Percentiles rank a stretch among this genome's conserved stretches.
Evolutionary conservation across 1,140 invertebrate species (phyloP).

Genomic region (Thereuonema tuberculata): DNA sequence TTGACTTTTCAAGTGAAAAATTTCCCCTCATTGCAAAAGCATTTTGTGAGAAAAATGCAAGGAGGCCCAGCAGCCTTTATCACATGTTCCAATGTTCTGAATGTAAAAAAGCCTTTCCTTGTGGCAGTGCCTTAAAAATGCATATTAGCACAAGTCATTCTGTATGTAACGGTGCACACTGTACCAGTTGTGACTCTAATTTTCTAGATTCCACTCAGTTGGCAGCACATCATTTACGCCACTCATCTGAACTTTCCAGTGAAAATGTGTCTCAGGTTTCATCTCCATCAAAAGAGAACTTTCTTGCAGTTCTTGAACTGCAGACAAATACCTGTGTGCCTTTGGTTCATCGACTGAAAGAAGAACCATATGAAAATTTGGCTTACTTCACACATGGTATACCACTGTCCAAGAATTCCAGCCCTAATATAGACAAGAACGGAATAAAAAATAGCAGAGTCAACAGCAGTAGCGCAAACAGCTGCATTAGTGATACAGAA

Average conservation of each 20-base stretch:
- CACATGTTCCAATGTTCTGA: constrained; percentile 53
- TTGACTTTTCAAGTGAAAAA: constrained; percentile 61
- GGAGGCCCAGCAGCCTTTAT: constrained; percentile 43
- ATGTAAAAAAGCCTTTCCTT: constrained; percentile 59
- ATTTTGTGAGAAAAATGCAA: constrained; percentile 51
- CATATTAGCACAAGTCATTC: constrained; percentile 6
- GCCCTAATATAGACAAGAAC: neutral
- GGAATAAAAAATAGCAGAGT: neutral
- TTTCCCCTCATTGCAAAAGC: constrained; percentile 58
- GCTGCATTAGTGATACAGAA: constrained; percentile 26
- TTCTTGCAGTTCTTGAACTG: constrained; percentile 62
- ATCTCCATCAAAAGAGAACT: constrained; percentile 47
- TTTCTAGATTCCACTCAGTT: constrained; percentile 25
- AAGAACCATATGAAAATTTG: constrained; percentile 17
- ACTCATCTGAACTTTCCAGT: constrained; percentile 15
- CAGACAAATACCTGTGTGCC: constrained; percentile 29
- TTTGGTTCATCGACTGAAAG: constrained; percentile 8
- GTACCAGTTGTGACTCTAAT: constrained; percentile 26
- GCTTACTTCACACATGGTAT: constrained; percentile 20
- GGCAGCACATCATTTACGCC: constrained; percentile 28
- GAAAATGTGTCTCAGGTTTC: constrained; percentile 12
- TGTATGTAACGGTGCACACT: constrained; percentile 8
- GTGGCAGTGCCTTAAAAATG: constrained; percentile 27
- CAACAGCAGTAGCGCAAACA: constrained; percentile 25
- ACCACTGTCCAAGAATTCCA: neutral